Conservation (phyloP, 2,797 vertebrate species). For the Neosilurus hyrtlii region DNA sequence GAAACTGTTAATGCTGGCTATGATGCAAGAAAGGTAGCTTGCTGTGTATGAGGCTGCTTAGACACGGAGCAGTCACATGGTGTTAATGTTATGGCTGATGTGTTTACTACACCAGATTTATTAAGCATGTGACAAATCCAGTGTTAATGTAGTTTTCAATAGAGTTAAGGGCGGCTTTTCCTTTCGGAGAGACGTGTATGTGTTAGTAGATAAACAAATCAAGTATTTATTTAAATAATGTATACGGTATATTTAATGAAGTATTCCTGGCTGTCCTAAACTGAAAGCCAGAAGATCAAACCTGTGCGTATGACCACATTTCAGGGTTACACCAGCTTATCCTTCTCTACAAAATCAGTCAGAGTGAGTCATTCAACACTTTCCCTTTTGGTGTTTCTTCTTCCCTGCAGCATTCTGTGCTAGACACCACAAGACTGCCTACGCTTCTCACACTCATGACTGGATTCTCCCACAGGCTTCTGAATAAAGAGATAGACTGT, state of each 20-base stretch:
- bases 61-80: too few species aligned
- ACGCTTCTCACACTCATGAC: constrained; percentile 37
- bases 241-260: background rate
- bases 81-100: too few species aligned
- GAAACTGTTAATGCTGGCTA: too few species aligned
- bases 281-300: background rate
- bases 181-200: background rate
- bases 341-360: constrained; percentile 55
- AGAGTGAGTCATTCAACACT: constrained; percentile 56
- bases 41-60: too few species aligned
- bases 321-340: constrained; percentile 38
- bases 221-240: background rate
- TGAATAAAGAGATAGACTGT: constrained; percentile 34
- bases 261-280: background rate
- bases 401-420: constrained; percentile 25
- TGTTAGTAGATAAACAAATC: constrained; percentile 5
- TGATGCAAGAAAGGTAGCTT: too few species aligned
- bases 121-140: background rate
- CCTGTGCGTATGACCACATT: constrained; percentile 37
- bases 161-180: background rate
- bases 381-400: constrained; percentile 30
- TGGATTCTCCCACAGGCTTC: constrained; percentile 39
- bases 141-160: background rate
- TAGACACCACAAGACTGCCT: constrained; percentile 48
- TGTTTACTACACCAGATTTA: background rate